phyloP scores from a whole-genome alignment of 2,797 vertebrate genomes.

The Chaunax sp. region DNA sequence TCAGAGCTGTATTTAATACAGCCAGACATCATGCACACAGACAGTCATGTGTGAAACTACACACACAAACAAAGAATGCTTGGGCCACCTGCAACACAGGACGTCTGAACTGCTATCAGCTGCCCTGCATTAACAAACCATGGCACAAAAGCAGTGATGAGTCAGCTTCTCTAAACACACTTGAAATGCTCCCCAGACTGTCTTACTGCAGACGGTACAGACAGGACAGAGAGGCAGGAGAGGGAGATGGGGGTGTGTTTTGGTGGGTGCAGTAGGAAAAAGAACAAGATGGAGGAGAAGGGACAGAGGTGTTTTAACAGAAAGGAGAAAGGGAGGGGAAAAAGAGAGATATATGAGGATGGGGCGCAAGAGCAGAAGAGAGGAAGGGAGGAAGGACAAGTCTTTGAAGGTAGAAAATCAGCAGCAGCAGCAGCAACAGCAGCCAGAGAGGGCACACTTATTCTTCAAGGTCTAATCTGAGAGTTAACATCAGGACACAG shows the following conservation, averaged over 20 bases:
- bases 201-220: constrained; percentile 45
- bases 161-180: constrained; percentile 76
- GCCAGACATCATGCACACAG: constrained; percentile 53
- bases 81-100: constrained; percentile 68
- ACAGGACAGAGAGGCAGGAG: constrained; percentile 11
- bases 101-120: constrained; percentile 63
- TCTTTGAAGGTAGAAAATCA: constrained; percentile 62
- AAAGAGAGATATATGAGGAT: constrained; percentile 35
- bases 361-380: constrained; percentile 32
- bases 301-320: constrained; percentile 25
- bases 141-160: constrained; percentile 67
- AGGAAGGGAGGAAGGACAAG: constrained; percentile 25
- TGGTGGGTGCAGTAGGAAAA: constrained; percentile 21
- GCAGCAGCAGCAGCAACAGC: constrained; percentile 55
- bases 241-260: constrained; percentile 14
- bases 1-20: constrained; percentile 60
- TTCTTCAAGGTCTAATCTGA: constrained; percentile 56
- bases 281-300: constrained; percentile 23
- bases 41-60: constrained; percentile 24
- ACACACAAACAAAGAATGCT: constrained; percentile 45
- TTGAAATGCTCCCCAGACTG: constrained; percentile 60
- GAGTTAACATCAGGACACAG: constrained; percentile 55
- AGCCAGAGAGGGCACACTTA: constrained; percentile 37
- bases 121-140: constrained; percentile 68
- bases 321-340: constrained; percentile 29